Evolutionary conservation across 2,797 vertebrate genomes (phyloP), one percentile per base, ranked within the genome.

Genomic region (Acanthis flammea): DNA sequence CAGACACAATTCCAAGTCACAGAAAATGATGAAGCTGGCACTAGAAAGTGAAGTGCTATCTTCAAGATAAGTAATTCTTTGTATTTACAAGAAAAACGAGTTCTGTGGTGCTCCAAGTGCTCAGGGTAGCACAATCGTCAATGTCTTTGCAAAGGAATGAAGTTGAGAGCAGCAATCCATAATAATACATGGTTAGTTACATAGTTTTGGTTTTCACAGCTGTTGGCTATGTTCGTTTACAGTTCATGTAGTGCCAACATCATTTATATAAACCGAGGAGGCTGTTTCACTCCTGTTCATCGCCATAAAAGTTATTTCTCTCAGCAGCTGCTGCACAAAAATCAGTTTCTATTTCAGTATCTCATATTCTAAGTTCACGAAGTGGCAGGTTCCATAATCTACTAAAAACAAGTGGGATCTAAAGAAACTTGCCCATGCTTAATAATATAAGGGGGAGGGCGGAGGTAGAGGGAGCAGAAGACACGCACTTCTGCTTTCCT

Each of bases 401-500:
- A 76, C 68, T 61, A 60, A 88, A 92, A 81, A 13, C 76, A 84
- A 93, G 48, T 1, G 55, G 5, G 21, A 87, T 14, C 58, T 75
- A 47, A 39, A 83, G 48, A 86, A 86, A 76, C 47, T 51, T 53
- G 30, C 51, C 88, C 44, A 81, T 71, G 51, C 90, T 96, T 84
- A 88, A 60, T 30, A 61, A 21, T 12, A 17, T 31, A 12, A 6
- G 18, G 16, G n/a, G 58, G n/a, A 42, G 27, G 11, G 5, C 19
- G 23, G 68, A 82, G 90, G 51, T 58, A 95, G 65, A 30, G 5
- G 7, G 12, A 7, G 19, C 4, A 47, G 28, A 51, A 47, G 13
- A 47, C 70, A 54, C 5, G 41, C 48, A 83, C 96, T 97, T 93
- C 90, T 93, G 96, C 95, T 96, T 96, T 84, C 65, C 33, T 1